Evolutionary conservation across 2,888 invertebrate species (phyloP).

Genomic region (Tachina lurida): DNA sequence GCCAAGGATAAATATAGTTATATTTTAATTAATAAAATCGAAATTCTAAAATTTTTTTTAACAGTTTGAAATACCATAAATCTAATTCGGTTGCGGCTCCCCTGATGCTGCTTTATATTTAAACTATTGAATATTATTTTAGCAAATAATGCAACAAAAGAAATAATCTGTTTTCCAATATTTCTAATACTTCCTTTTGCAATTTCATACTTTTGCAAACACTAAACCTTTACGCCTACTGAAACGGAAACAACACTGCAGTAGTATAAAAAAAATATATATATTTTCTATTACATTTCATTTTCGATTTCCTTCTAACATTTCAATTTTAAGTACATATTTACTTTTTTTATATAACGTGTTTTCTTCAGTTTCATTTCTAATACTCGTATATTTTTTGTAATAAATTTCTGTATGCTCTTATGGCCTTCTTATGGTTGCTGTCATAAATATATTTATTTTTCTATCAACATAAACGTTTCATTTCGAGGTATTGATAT

Average conservation of each 20-base stretch:
- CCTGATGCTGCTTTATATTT: no score
- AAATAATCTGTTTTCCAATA: neutral
- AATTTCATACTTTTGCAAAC: neutral
- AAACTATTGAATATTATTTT: no score
- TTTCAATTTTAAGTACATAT: slow-evolving; percentile 2
- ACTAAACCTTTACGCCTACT: neutral
- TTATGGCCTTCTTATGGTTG: neutral
- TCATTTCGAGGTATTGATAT: slow-evolving; percentile 23
- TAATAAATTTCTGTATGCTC: no score
- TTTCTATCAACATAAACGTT: slow-evolving; percentile 15
- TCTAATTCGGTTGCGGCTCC: no score
- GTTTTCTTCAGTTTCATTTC: slow-evolving; percentile 16
- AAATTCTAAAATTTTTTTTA: no score
- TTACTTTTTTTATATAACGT: neutral
- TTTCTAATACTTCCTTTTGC: neutral
- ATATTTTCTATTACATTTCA: slow-evolving; percentile 31
- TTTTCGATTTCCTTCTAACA: slow-evolving; percentile 39
- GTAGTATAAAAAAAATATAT: neutral
- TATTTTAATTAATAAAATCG: no score
- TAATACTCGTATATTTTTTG: neutral
- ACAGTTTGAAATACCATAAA: no score
- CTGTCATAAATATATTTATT: slow-evolving; percentile 21
- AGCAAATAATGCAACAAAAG: neutral
- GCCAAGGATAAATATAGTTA: no score
- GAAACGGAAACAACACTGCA: neutral